Conservation (phyloP, 2,113 vertebrate species). For the Mirounga angustirostris region DNA sequence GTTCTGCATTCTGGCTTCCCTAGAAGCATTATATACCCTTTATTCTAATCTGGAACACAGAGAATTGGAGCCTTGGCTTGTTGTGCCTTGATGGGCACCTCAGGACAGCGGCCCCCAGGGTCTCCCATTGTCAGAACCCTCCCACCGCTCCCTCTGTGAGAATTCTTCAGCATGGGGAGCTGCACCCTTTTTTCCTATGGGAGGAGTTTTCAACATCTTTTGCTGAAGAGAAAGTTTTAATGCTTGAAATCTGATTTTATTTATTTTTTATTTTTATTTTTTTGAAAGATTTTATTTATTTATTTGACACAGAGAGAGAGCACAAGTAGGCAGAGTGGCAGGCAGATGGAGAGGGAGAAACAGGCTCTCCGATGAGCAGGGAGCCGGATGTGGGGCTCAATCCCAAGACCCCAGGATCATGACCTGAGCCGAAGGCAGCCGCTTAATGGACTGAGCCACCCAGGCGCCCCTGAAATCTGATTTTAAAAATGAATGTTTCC, state of each 20-base stretch:
- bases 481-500: neutral
- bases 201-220: neutral
- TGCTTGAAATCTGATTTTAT: neutral
- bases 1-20: neutral
- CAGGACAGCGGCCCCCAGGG: accelerated
- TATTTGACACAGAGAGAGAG: too few species aligned
- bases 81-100: neutral
- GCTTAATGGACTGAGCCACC: too few species aligned
- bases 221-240: neutral
- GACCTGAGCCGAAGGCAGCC: too few species aligned
- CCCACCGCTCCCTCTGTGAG: too few species aligned
- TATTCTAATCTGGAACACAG: neutral
- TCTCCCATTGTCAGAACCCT: neutral
- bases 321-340: too few species aligned
- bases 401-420: too few species aligned
- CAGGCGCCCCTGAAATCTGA: neutral
- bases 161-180: neutral
- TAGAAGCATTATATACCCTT: neutral
- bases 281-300: too few species aligned
- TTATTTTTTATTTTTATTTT: too few species aligned
- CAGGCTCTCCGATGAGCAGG: too few species aligned
- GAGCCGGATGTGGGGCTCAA: too few species aligned
- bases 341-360: too few species aligned
- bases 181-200: neutral
- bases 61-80: neutral